These are phyloP conservation scores for Platyscapa corneri DNA, from an alignment of 1,140 invertebrate species.

Conservation along the genomic window DNA sequence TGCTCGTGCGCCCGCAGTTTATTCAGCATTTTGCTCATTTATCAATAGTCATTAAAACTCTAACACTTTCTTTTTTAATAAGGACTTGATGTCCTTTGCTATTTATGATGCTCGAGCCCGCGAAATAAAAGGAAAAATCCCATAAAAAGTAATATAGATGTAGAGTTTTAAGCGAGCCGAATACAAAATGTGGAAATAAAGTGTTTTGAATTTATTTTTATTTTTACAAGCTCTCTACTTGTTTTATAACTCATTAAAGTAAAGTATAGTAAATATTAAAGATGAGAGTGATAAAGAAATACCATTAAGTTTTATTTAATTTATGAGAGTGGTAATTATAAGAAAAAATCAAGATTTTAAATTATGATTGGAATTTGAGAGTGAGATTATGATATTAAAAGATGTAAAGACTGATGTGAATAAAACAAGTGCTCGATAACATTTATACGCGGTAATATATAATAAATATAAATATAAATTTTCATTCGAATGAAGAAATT, in stretches of 20 bases:
- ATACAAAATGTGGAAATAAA: not conserved
- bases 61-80: not conserved
- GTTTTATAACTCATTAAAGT: conserved; percentile 13
- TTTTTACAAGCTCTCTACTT: not conserved
- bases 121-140: not conserved
- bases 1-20: not conserved
- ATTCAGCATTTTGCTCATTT: not conserved
- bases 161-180: not conserved
- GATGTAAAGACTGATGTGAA: conserved; percentile 2
- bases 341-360: conserved; percentile 18
- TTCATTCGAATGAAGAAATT: conserved; percentile 1
- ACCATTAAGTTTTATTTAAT: conserved; percentile 21
- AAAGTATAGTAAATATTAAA: conserved; percentile 21
- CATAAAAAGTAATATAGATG: not conserved
- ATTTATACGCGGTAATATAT: not conserved
- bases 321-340: conserved; percentile 14
- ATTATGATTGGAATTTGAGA: conserved; percentile 16
- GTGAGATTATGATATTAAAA: conserved; percentile 14
- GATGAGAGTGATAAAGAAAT: conserved; percentile 20
- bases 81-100: not conserved
- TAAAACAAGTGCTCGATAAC: not conserved
- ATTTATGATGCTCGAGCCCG: not conserved
- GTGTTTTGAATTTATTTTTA: conserved; percentile 2
- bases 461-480: not conserved
- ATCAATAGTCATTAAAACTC: not conserved